Percentiles rank a stretch among this genome's conserved stretches.
phyloP scores from a whole-genome alignment of 64 coral and sea anemone species.

The Montipora sp. region DNA sequence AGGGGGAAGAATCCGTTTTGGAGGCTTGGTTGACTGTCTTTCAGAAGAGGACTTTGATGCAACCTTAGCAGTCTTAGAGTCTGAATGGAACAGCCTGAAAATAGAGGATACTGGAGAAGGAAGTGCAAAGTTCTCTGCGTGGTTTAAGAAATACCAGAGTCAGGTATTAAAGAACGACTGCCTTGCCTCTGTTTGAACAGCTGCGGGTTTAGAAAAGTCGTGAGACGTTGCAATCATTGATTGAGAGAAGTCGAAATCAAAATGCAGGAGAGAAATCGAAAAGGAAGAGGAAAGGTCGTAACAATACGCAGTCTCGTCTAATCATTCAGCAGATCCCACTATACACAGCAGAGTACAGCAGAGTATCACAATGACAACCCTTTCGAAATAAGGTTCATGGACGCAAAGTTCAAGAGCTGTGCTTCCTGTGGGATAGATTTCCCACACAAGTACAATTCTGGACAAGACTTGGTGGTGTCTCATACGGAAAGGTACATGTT shows the following conservation, averaged over 20 bases:
- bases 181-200: constrained; percentile 11
- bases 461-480: constrained; percentile 9
- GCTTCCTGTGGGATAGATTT: constrained; percentile 18
- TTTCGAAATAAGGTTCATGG: constrained; percentile 3
- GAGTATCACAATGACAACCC: constrained; percentile 24
- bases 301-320: constrained; percentile 9
- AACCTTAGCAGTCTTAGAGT: constrained; percentile 24
- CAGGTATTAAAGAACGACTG: constrained; percentile 3
- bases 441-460: constrained; percentile 19
- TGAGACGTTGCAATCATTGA: constrained; percentile 12
- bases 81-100: background rate
- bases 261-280: constrained; percentile 32
- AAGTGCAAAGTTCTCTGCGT: background rate
- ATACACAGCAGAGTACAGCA: background rate
- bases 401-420: constrained; percentile 10
- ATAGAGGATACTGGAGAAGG: constrained; percentile 31
- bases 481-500: background rate
- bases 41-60: constrained; percentile 35
- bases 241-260: constrained; percentile 26
- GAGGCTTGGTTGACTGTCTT: constrained; percentile 18
- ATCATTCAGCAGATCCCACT: constrained; percentile 10
- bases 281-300: constrained; percentile 14
- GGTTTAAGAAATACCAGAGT: constrained; percentile 8
- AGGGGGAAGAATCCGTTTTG: constrained; percentile 17
- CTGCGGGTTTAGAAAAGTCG: background rate